Evolutionary conservation across 2,797 vertebrate species (phyloP).

Genomic region (Limnodromus scolopaceus): DNA sequence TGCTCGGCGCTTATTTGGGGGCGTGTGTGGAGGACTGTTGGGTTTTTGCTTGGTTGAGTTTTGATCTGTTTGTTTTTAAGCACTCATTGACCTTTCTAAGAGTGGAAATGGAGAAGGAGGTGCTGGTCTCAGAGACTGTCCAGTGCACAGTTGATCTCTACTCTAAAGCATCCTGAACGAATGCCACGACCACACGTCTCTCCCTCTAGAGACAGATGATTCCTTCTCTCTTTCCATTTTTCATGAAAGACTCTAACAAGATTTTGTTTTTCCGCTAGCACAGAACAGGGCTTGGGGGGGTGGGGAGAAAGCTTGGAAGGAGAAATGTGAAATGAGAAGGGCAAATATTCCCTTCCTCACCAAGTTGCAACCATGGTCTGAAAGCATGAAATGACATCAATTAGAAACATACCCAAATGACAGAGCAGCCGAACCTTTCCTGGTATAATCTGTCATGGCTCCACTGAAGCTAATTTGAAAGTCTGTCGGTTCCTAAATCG

Average conservation of each 20-base stretch:
- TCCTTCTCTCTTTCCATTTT: neutral
- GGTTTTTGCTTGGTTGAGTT: neutral
- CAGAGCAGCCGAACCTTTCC: neutral
- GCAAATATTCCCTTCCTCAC: slow-evolving; percentile 9
- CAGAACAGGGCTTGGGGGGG: rapidly evolving
- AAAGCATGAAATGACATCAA: slow-evolving; percentile 40
- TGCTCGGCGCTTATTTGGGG: neutral
- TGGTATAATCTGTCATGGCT: slow-evolving; percentile 46
- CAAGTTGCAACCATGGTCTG: neutral
- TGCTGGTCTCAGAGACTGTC: neutral
- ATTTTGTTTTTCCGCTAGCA: neutral
- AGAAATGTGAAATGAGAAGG: neutral
- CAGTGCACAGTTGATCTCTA: neutral
- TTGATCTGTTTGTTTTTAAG: neutral
- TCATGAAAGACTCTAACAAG: neutral
- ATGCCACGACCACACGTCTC: neutral
- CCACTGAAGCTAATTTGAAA: slow-evolving; percentile 18
- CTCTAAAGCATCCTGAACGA: neutral
- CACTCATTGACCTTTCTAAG: neutral
- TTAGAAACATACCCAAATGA: slow-evolving; percentile 20
- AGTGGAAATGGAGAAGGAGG: neutral
- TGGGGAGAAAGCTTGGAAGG: neutral
- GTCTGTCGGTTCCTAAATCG: slow-evolving; percentile 26
- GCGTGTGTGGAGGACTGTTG: neutral
- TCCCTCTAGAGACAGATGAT: neutral